These are phyloP conservation scores for Sebastes trivittatus DNA, from an alignment of 2,797 vertebrate genomes.

Conservation along the genomic window DNA sequence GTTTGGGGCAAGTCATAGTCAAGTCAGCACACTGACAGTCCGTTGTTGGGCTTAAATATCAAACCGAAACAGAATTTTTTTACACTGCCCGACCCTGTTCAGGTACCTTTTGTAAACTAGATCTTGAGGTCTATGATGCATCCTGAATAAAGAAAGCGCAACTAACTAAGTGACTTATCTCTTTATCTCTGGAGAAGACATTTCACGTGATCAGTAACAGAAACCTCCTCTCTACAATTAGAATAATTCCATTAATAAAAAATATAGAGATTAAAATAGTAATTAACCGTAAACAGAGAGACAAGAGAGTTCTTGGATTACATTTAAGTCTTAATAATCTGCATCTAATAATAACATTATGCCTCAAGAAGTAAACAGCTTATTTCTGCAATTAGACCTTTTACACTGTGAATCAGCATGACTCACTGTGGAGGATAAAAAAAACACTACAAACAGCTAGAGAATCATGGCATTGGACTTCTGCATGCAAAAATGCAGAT, in stretches of 20 bases:
- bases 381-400: conserved; percentile 12
- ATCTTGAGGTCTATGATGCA: no score
- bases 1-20: no score
- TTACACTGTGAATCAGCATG: conserved; percentile 23
- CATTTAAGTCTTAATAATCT: background rate
- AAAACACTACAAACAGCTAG: background rate
- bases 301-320: background rate
- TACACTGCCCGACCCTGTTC: accelerated
- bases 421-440: background rate
- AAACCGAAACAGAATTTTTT: no score
- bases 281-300: background rate
- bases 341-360: background rate
- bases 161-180: no score
- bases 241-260: background rate
- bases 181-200: background rate
- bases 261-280: background rate
- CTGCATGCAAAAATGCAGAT: background rate
- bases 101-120: no score
- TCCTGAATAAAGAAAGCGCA: no score
- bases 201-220: background rate
- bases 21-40: no score
- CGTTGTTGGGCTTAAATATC: accelerated
- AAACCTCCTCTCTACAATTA: background rate
- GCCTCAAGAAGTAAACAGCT: conserved; percentile 15
- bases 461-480: background rate